These are phyloP conservation scores for Drosophila melanosoma DNA, from an alignment of 2,888 invertebrate genomes.

Conservation along the genomic window DNA sequence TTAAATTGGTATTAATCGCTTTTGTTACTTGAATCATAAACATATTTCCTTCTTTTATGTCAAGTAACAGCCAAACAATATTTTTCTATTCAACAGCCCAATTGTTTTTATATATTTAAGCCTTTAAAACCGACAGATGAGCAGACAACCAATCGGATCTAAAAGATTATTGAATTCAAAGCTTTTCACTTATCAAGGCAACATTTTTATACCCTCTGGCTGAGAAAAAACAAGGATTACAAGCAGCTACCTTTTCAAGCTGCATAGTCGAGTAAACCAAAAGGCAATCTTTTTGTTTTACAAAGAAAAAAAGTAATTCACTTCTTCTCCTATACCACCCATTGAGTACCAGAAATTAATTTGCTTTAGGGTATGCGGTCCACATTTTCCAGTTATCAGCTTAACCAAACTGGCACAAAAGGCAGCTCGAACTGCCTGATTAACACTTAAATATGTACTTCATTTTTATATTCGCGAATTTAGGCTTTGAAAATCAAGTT, in stretches of 20 bases:
- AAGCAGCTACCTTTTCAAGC: neutral
- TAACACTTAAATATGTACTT: neutral
- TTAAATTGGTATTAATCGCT: neutral
- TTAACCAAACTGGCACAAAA: slow-evolving; percentile 29
- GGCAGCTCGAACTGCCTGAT: neutral
- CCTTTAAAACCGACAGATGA: neutral
- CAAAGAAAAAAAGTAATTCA: slow-evolving; percentile 18
- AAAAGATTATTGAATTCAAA: neutral
- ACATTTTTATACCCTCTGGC: neutral
- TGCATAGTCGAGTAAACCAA: slow-evolving; percentile 34
- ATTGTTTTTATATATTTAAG: neutral
- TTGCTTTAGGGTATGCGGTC: slow-evolving; percentile 11
- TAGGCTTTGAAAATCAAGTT: neutral
- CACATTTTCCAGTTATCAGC: slow-evolving; percentile 9
- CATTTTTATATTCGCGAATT: slow-evolving; percentile 30
- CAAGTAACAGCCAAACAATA: neutral
- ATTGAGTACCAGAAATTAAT: slow-evolving; percentile 50
- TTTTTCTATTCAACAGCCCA: neutral
- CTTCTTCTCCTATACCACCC: slow-evolving; percentile 5
- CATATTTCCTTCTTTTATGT: neutral
- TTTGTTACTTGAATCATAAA: neutral
- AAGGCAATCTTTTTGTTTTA: slow-evolving; percentile 35
- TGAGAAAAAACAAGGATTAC: neutral
- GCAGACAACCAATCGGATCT: neutral
- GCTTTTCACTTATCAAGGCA: neutral